Evolutionary conservation across 2,113 vertebrate species (phyloP), one percentile per base, ranked within the genome.

Genomic region (Romanogobio albipinnatus): DNA sequence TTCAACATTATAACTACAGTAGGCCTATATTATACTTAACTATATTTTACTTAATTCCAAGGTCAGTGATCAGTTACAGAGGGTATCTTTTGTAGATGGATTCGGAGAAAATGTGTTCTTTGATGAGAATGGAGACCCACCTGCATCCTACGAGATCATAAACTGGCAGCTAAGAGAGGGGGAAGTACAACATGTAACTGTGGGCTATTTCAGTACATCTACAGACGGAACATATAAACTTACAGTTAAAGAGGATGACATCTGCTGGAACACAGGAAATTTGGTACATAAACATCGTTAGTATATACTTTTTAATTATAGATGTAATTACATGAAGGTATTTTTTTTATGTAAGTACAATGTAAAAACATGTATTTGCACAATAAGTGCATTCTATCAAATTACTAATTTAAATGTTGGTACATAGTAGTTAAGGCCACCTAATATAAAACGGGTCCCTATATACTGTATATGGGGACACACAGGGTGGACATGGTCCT

Each of bases 101-200:
- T 92, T 94, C 88, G 94, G 90, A 4, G 94, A 94, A 26, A 2
- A 68, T 9, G 91, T 95, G 43, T 93, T 87, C 85, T 94, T 95
- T 84, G 92, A 95, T 86, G 78, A 88, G 49, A 93, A 94, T 49
- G 94, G 94, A 10, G 89, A 95, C 47, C 93, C 93, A 24, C 92
- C 93, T 49, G 90, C 93, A 45, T 91, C 89, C 13, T 95, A 95
- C 86, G 94, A 95, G 26, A 56, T 95, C 9, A 94, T 95, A 64
- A 95, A 95, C 89, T 95, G 94, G 94, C 93, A 95, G 89, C 82
- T 95, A 62, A 91, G 15, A 84, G 87, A 92, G 0, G 93, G 93
- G 1, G 75, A 92, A 77, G 94, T 95, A 43, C 88, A 93, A 9
- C 94, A 95, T 87, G 92, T 94, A 49, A 90, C 91, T 36, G 61